Conservation (phyloP, 2,113 vertebrate genomes). For the Nesoenas mayeri region DNA sequence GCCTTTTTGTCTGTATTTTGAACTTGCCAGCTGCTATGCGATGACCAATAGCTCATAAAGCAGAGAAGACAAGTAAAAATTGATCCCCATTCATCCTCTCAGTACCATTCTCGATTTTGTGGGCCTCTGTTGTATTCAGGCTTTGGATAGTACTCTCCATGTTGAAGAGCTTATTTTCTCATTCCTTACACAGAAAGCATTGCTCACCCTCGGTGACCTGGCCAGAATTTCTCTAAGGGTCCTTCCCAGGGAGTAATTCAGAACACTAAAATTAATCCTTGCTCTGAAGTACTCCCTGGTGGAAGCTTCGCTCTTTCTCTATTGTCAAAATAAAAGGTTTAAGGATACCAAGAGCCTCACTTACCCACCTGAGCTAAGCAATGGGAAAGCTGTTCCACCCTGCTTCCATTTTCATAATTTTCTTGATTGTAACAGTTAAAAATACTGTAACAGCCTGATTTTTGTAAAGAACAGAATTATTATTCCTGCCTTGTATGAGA, state of each 20-base stretch:
- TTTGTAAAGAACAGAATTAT: neutral
- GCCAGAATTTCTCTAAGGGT: constrained; percentile 11
- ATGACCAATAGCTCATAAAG: neutral
- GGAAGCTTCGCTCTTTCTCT: neutral
- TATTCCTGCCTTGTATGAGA: neutral
- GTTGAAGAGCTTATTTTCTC: constrained; percentile 6
- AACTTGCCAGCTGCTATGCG: neutral
- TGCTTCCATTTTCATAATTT: neutral
- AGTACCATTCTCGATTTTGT: neutral
- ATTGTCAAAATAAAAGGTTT: neutral
- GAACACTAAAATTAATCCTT: constrained; percentile 33
- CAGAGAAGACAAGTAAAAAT: neutral
- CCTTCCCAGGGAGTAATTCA: neutral
- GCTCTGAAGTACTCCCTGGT: constrained; percentile 2
- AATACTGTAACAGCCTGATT: neutral
- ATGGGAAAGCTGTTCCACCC: neutral
- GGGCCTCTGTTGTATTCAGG: accelerated
- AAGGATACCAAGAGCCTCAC: neutral
- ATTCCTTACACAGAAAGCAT: neutral
- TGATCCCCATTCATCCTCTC: neutral
- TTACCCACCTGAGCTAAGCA: neutral
- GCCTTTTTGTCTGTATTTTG: neutral
- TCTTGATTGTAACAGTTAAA: neutral
- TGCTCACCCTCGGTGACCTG: constrained; percentile 3
- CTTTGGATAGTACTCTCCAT: neutral